Evolutionary conservation across 2,113 vertebrate species (phyloP).

Genomic region (Crocuta crocuta): DNA sequence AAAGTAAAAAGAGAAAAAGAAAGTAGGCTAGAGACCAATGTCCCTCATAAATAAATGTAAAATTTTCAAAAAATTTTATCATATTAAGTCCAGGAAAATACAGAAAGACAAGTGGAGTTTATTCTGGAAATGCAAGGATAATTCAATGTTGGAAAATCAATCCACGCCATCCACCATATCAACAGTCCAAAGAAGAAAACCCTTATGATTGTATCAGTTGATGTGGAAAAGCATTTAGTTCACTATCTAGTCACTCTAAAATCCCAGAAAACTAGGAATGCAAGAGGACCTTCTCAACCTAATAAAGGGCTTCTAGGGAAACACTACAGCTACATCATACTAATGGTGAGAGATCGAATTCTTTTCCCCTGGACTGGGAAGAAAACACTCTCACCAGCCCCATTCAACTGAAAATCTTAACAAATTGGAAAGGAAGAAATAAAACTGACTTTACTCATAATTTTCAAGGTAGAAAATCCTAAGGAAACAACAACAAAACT

Average conservation of each 20-base stretch:
- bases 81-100: neutral
- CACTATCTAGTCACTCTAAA: neutral
- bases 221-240: neutral
- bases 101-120: neutral
- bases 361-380: neutral
- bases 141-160: neutral
- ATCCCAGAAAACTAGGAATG: neutral
- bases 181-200: neutral
- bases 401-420: neutral
- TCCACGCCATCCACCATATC: neutral
- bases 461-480: neutral
- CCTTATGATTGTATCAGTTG: neutral
- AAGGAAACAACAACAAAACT: neutral
- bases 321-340: neutral
- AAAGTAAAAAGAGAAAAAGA: neutral
- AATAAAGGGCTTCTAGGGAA: neutral
- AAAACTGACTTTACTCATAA: neutral
- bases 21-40: neutral
- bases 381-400: neutral
- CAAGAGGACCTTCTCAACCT: neutral
- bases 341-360: neutral
- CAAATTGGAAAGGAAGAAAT: neutral
- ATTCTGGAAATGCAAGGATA: neutral
- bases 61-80: neutral
- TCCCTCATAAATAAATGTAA: neutral